Conservation (phyloP, 2,113 vertebrate genomes). For the Odontesthes bonariensis region DNA sequence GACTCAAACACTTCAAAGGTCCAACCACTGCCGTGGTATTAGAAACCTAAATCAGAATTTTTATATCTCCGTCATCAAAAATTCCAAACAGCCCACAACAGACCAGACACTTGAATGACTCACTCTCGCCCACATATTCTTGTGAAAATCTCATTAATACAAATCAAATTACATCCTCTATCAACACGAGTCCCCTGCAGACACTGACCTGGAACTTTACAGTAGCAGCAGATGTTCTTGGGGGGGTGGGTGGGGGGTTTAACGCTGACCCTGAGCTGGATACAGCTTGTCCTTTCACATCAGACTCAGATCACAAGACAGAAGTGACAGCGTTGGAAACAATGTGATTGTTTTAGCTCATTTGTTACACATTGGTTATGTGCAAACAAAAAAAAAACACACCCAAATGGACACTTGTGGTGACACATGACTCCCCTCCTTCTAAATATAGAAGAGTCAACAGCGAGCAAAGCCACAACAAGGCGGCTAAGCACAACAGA, state of each 20-base stretch:
- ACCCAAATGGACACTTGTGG: conserved; percentile 22
- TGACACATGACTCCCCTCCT: conserved; percentile 73
- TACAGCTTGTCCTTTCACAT: conserved; percentile 22
- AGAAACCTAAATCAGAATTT: background rate
- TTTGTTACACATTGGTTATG: conserved; percentile 57
- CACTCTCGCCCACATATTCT: background rate
- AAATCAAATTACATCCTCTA: background rate
- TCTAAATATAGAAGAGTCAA: conserved; percentile 79
- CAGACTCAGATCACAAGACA: conserved; percentile 56
- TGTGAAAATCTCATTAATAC: background rate
- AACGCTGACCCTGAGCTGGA: conserved; percentile 36
- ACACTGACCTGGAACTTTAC: background rate
- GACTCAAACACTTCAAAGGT: background rate
- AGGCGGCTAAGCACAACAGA: conserved; percentile 67
- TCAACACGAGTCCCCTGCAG: background rate
- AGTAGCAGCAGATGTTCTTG: background rate
- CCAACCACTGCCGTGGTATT: background rate
- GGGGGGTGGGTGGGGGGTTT: background rate
- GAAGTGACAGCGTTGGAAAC: conserved; percentile 53
- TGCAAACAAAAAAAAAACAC: conserved; percentile 43
- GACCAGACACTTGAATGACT: too few species aligned
- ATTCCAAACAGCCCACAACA: too few species aligned
- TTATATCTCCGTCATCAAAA: background rate
- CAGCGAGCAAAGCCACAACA: conserved; percentile 72
- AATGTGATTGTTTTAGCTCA: conserved; percentile 61